Conservation (phyloP, 2,888 invertebrate genomes). For the Plagodis pulveraria region DNA sequence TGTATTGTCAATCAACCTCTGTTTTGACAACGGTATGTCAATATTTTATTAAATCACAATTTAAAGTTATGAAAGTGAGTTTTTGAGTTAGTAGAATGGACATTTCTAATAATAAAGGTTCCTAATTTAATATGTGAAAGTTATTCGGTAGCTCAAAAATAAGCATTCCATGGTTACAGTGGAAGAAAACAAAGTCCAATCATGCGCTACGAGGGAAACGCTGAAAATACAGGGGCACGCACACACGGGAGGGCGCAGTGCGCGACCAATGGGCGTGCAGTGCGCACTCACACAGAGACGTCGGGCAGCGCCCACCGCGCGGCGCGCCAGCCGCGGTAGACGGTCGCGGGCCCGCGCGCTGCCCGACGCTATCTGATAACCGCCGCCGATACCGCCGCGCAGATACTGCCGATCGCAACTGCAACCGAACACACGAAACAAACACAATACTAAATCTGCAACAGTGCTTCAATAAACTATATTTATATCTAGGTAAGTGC, state of each 20-base stretch:
- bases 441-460: slow-evolving; percentile 4
- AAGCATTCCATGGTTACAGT: background rate
- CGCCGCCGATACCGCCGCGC: slow-evolving; percentile 16
- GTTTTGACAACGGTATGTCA: too few species aligned
- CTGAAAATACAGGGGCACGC: slow-evolving; percentile 16
- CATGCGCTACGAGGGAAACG: slow-evolving; percentile 17
- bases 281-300: slow-evolving; percentile 24
- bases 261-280: slow-evolving; percentile 20
- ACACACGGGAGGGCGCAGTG: slow-evolving; percentile 11
- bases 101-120: too few species aligned
- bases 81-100: too few species aligned
- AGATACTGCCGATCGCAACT: slow-evolving; percentile 11
- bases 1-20: too few species aligned
- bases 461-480: slow-evolving; percentile 2
- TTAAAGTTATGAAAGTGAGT: too few species aligned
- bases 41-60: too few species aligned
- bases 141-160: too few species aligned
- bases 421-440: background rate
- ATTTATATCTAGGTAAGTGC: slow-evolving; percentile 18
- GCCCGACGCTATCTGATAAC: slow-evolving; percentile 38
- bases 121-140: too few species aligned
- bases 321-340: slow-evolving; percentile 31
- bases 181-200: slow-evolving; percentile 2
- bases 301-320: slow-evolving; percentile 31
- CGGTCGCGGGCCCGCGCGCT: slow-evolving; percentile 38